A percentile compares a stretch with the other conserved stretches of the same genome.
Evolutionary conservation across 2,888 invertebrate genomes (phyloP).

Genomic region (Stenodema calcarata): DNA sequence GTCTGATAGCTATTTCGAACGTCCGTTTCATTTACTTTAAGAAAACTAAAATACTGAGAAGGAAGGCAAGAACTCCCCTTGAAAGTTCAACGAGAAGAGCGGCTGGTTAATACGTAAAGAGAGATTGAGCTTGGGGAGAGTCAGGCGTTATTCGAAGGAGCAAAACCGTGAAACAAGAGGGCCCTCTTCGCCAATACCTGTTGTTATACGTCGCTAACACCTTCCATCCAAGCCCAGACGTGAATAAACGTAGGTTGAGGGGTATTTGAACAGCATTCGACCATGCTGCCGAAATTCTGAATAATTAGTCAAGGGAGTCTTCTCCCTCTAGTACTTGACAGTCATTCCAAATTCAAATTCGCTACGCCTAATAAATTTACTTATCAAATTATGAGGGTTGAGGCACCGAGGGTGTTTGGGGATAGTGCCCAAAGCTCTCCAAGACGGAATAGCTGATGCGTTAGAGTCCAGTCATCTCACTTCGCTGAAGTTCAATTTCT

Average conservation of each 20-base stretch:
- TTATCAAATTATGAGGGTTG: not conserved
- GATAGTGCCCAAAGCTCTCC: not conserved
- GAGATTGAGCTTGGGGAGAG: not conserved
- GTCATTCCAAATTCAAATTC: slow-evolving; percentile 9
- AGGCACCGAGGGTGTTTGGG: not conserved
- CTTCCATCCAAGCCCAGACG: not conserved
- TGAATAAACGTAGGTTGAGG: not conserved
- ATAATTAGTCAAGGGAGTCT: not conserved
- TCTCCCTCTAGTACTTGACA: not conserved
- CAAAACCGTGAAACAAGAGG: not conserved
- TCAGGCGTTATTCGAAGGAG: not conserved
- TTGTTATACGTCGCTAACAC: not conserved
- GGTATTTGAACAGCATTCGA: not conserved
- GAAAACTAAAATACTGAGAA: not conserved
- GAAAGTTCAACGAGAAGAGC: not conserved
- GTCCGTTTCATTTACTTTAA: not conserved
- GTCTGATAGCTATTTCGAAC: not conserved
- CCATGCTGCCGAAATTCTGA: not conserved
- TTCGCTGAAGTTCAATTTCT: not conserved
- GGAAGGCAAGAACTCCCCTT: not conserved
- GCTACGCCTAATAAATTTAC: not conserved
- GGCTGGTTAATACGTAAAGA: not conserved
- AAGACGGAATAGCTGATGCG: not conserved
- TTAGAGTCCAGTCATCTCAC: not conserved
- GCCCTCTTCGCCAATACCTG: not conserved